phyloP scores from a whole-genome alignment of 2,888 invertebrate species.

The Orchestes rusci region DNA sequence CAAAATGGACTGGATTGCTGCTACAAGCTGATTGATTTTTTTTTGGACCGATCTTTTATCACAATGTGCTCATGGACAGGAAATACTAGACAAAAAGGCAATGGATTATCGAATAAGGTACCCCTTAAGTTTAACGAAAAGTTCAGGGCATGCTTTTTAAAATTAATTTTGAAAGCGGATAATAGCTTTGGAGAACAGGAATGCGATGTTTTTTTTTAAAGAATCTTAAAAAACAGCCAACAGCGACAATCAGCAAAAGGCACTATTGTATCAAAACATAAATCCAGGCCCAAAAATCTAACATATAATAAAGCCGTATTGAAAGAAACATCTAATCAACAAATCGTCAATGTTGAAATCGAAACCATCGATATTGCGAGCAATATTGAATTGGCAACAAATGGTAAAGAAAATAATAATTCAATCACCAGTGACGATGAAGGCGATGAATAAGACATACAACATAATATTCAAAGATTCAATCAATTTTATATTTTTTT shows the following conservation, averaged over 20 bases:
- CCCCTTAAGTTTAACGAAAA: conserved; percentile 17
- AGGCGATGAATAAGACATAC: too few relatives aligned
- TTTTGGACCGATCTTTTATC: conserved; percentile 15
- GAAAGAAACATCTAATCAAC: too few relatives aligned
- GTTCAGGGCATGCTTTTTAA: conserved; percentile 16
- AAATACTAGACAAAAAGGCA: conserved; percentile 9
- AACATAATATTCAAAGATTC: too few relatives aligned
- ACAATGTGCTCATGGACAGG: conserved; percentile 20
- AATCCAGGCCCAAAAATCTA: conserved; percentile 17
- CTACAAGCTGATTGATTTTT: conserved; percentile 21
- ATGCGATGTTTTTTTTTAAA: conserved; percentile 17
- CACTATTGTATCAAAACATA: conserved; percentile 12
- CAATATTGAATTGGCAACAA: too few relatives aligned
- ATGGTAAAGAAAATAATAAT: too few relatives aligned
- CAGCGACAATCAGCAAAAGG: conserved; percentile 4
- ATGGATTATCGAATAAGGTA: conserved; percentile 13
- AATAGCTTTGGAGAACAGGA: conserved; percentile 13
- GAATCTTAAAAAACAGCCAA: conserved; percentile 17
- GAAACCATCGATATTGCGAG: too few relatives aligned
- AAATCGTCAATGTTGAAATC: too few relatives aligned
- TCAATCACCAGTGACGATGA: too few relatives aligned
- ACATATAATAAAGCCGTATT: too few relatives aligned
- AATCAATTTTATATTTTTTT: too few relatives aligned
- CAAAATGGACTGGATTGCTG: conserved; percentile 12
- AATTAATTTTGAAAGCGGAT: conserved; percentile 15